Conservation (phyloP, 92 coral and sea anemone species). For the Palythoa heliodiscus region DNA sequence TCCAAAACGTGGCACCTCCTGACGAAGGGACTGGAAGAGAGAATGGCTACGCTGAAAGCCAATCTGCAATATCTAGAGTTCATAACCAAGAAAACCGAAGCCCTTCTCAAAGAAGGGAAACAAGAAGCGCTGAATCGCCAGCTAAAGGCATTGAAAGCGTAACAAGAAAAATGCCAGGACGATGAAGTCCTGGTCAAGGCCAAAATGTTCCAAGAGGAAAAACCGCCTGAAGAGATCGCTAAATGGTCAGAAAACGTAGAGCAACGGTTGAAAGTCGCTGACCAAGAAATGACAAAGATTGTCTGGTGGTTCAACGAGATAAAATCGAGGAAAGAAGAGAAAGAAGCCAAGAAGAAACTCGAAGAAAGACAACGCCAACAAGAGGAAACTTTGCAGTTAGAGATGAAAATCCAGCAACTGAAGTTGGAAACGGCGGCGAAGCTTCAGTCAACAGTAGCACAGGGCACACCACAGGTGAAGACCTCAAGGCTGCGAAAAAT, state of each 20-base stretch:
- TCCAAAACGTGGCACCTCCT: slow-evolving; percentile 33
- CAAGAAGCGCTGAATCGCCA: slow-evolving; percentile 36
- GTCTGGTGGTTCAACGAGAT: neutral
- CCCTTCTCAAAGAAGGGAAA: slow-evolving; percentile 24
- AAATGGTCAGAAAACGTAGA: neutral
- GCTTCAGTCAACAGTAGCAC: neutral
- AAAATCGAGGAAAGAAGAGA: neutral
- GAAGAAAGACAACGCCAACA: neutral
- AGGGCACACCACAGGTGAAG: slow-evolving; percentile 17
- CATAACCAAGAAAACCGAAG: slow-evolving; percentile 30
- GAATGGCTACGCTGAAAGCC: slow-evolving; percentile 7
- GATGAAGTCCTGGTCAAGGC: slow-evolving; percentile 1
- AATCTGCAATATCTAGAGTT: neutral
- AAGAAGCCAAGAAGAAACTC: neutral
- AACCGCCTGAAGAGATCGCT: neutral
- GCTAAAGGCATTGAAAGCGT: slow-evolving; percentile 23
- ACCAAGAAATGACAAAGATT: neutral
- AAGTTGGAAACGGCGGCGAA: neutral
- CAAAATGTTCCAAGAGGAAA: slow-evolving; percentile 21
- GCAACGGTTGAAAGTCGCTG: neutral
- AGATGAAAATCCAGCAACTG: neutral
- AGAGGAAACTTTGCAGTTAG: neutral
- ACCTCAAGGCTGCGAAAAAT: slow-evolving; percentile 41
- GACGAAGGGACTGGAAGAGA: slow-evolving; percentile 3
- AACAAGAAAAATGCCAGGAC: slow-evolving; percentile 19